phyloP scores from a whole-genome alignment of 2,797 vertebrate genomes.

The Amblyraja radiata region DNA sequence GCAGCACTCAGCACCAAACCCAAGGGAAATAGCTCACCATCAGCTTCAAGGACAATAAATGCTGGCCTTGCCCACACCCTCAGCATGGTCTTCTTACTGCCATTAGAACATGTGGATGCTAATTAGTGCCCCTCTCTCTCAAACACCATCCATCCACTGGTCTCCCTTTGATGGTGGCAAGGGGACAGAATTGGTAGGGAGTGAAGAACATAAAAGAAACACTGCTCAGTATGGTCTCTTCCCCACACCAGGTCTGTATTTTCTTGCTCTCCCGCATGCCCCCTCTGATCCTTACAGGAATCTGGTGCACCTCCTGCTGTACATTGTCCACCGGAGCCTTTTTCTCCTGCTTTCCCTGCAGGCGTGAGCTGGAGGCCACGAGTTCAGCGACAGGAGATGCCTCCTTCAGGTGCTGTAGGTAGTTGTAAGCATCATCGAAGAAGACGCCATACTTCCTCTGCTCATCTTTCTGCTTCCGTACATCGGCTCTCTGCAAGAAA shows the following conservation, averaged over 20 bases:
- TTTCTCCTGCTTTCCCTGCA: constrained; percentile 39
- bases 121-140: too few relatives aligned
- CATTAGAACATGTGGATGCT: too few relatives aligned
- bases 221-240: neutral
- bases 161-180: neutral
- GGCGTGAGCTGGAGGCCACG: constrained; percentile 50
- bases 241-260: neutral
- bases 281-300: constrained; percentile 57
- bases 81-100: too few relatives aligned
- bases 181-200: neutral
- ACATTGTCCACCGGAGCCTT: constrained; percentile 49
- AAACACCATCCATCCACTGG: too few relatives aligned
- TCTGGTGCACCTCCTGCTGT: constrained; percentile 45
- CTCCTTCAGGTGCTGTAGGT: constrained; percentile 91
- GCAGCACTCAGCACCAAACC: too few relatives aligned
- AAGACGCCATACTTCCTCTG: constrained; percentile 85
- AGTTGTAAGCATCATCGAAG: constrained; percentile 92
- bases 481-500: constrained; percentile 47
- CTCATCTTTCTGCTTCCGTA: constrained; percentile 69
- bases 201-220: neutral
- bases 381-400: constrained; percentile 62
- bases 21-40: too few relatives aligned
- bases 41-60: too few relatives aligned
- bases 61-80: too few relatives aligned
- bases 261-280: neutral